Base-by-base conservation (phyloP, 2,888 invertebrate species). In the Heliconius hortense region DNA sequence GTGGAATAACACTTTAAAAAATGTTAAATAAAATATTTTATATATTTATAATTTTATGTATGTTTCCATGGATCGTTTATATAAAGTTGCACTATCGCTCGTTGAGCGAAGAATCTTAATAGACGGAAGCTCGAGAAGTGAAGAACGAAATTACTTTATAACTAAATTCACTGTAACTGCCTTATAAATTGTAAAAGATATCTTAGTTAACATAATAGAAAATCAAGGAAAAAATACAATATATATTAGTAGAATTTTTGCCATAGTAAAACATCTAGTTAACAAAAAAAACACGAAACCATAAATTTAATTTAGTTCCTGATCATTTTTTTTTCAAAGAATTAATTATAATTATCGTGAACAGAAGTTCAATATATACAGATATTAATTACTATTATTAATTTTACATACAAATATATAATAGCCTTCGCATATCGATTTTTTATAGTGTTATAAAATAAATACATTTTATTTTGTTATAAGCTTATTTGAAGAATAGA, bases 401-500 rank as follows among this genome's bases (percentile, higher is more conserved):
- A 68, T 48, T 53, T 28, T 26, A 43, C 39, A 48, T 24, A 48
- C 18, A 48, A 31, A n/a, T 28, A 28, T 28, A 28, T 67, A 4
- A 63, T 35, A 62, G n/a, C 74, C 53, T 56, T 56, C 70, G 35
- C 4, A 56, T 53, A 56, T 63, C 68, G 39, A 63, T 63, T 70
- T 69, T 31, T 24, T 69, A 48, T 48, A 35, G 39, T 70, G 26
- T 26, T 35, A 56, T 60, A 60, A 69, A 67, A 74, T 71, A 66
- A 26, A 66, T 39, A 26, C 24, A 31, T 13, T 48, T 21, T 48
- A 28, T 68, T 64, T 77, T 73, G 59, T 59, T 77, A 67, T 76
- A 63, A 64, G n/a, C 68, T 35, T 63, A 76, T 73, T 70, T 66
- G 67, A 73, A 70, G 59, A 77, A 76, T 76, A 66, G 35, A 53